A percentile compares a stretch with the other conserved stretches of the same genome.
These are phyloP conservation scores for Cryptocephalus moraei DNA, from an alignment of 2,888 invertebrate genomes.

Conservation along the genomic window DNA sequence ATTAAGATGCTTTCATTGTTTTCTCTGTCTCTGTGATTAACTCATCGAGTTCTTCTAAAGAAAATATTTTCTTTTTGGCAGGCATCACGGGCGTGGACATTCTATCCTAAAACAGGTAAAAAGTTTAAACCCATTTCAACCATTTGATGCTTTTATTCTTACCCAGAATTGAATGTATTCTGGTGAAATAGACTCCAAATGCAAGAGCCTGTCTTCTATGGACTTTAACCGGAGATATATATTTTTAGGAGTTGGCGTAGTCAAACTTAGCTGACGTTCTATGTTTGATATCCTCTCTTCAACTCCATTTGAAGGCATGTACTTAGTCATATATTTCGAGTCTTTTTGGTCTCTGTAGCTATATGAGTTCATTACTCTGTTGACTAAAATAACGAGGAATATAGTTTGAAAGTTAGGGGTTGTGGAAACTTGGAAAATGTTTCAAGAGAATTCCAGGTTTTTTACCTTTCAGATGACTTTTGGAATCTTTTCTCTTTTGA, in stretches of 20 bases:
- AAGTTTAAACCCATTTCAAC: background rate
- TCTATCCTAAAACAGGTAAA: constrained; percentile 22
- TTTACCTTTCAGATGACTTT: constrained; percentile 69
- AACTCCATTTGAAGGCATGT: constrained; percentile 41
- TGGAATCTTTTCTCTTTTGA: constrained; percentile 60
- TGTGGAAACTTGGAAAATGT: background rate
- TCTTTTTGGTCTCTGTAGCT: constrained; percentile 42
- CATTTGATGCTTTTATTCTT: constrained; percentile 23
- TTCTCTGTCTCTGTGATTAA: constrained; percentile 29
- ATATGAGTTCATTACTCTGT: constrained; percentile 58
- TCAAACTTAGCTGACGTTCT: constrained; percentile 51
- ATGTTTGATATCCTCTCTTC: constrained; percentile 57
- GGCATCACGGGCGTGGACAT: constrained; percentile 14
- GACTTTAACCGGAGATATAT: constrained; percentile 59
- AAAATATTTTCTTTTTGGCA: constrained; percentile 28
- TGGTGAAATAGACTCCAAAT: constrained; percentile 67
- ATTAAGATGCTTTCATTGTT: constrained; percentile 1
- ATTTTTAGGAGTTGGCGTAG: constrained; percentile 48
- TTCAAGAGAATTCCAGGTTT: constrained; percentile 6
- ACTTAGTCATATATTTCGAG: constrained; percentile 40
- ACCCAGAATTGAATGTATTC: constrained; percentile 68
- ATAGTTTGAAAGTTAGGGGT: background rate
- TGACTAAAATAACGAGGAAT: constrained; percentile 42
- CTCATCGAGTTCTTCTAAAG: constrained; percentile 29
- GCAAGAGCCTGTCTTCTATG: constrained; percentile 63